phyloP scores from a whole-genome alignment of 2,113 vertebrate genomes.

The Serilophus lunatus region DNA sequence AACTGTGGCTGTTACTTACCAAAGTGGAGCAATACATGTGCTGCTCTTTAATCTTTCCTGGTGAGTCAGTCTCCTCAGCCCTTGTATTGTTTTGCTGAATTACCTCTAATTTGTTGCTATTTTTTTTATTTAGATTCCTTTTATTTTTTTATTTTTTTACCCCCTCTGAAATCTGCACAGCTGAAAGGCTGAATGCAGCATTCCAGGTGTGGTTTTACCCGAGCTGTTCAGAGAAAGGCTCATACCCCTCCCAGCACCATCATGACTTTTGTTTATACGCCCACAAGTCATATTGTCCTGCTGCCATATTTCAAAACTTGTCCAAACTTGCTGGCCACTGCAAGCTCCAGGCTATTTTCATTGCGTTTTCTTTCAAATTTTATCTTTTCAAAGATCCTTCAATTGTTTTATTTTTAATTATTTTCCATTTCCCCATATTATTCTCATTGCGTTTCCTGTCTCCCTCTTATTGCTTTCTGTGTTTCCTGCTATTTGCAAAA shows the following conservation, averaged over 20 bases:
- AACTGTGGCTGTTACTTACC: slow-evolving; percentile 25
- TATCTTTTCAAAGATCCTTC: background rate
- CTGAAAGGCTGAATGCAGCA: background rate
- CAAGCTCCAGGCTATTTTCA: background rate
- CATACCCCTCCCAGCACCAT: background rate
- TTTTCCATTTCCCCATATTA: slow-evolving; percentile 21
- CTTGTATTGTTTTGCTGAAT: background rate
- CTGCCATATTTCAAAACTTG: background rate
- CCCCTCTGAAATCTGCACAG: background rate
- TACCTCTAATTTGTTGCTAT: background rate
- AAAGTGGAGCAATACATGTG: slow-evolving; percentile 3
- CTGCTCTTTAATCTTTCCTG: slow-evolving; percentile 36
- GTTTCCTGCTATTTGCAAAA: slow-evolving; percentile 47
- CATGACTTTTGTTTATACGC: background rate
- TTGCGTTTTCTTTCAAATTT: background rate
- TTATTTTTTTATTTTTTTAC: background rate
- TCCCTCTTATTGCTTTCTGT: slow-evolving; percentile 21
- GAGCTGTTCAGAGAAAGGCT: background rate
- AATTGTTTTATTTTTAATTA: slow-evolving; percentile 43
- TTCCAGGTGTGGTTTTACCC: background rate
- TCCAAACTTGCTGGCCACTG: background rate
- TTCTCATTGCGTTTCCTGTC: background rate
- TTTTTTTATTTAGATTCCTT: background rate
- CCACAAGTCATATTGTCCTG: background rate
- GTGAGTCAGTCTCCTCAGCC: background rate